Percentiles rank a stretch among this genome's conserved stretches.
Evolutionary conservation across 1,140 invertebrate species (phyloP).

Genomic region (Cherax destructor): DNA sequence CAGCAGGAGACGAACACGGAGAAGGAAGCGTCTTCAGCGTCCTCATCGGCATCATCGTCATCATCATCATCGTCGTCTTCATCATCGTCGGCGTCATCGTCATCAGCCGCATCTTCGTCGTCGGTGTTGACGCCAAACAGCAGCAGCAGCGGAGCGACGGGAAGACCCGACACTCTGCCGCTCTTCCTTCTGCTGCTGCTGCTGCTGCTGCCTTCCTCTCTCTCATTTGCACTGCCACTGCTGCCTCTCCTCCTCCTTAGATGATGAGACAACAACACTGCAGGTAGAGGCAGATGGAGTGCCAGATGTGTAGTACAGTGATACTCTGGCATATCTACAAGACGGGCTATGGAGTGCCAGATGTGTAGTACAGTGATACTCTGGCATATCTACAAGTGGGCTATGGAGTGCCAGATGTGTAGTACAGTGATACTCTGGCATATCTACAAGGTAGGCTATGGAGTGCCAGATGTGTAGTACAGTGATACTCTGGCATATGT

Average conservation of each 20-base stretch:
- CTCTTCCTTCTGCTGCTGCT: neutral
- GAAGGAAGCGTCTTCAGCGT: conserved; percentile 40
- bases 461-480: neutral
- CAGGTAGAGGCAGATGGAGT: neutral
- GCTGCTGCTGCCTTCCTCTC: neutral
- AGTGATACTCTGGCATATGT: neutral
- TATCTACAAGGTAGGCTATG: neutral
- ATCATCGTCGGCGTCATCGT: conserved; percentile 28
- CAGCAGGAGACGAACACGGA: conserved; percentile 60
- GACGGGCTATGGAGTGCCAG: neutral
- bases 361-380: neutral
- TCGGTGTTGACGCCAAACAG: conserved; percentile 10
- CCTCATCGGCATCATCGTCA: conserved; percentile 31
- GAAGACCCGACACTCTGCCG: neutral
- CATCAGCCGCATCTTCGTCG: conserved; percentile 3
- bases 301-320: neutral
- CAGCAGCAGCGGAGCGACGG: neutral
- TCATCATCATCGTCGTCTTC: conserved; percentile 29
- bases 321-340: neutral
- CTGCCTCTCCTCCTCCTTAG: conserved; percentile 29
- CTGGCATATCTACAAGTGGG: neutral
- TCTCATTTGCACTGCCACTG: neutral
- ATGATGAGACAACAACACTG: conserved; percentile 17
- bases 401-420: neutral
- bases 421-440: neutral